phyloP scores from a whole-genome alignment of 2,113 vertebrate species.

The Merops nubicus region DNA sequence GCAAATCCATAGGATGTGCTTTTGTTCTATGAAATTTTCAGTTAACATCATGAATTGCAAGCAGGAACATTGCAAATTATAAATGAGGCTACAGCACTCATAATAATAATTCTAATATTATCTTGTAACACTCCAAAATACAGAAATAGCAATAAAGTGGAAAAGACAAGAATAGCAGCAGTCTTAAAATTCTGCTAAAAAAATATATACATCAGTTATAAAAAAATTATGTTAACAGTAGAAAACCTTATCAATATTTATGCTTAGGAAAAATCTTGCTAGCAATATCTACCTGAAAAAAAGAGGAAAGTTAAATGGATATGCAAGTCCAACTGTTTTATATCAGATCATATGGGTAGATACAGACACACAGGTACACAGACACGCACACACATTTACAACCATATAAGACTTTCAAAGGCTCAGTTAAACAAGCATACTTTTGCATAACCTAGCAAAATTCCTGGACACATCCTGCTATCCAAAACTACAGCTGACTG shows the following conservation, averaged over 20 bases:
- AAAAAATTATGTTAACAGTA: background rate
- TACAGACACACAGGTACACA: background rate
- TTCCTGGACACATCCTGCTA: background rate
- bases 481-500: slow-evolving; percentile 14
- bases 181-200: background rate
- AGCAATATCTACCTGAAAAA: background rate
- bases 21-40: background rate
- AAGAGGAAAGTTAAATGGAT: background rate
- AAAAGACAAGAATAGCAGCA: background rate
- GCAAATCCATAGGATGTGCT: background rate
- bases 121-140: background rate
- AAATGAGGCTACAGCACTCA: too few relatives aligned
- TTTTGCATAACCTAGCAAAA: background rate
- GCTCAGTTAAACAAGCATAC: background rate
- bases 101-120: background rate
- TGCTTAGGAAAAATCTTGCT: background rate
- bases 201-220: background rate
- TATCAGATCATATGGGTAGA: background rate
- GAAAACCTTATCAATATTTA: background rate
- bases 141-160: background rate
- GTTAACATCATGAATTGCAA: background rate
- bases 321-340: background rate
- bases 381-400: background rate
- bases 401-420: background rate
- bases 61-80: too few relatives aligned